Evolutionary conservation across 2,888 invertebrate genomes (phyloP), one percentile per base, ranked within the genome.

Genomic region (Opisthograptis luteolata): DNA sequence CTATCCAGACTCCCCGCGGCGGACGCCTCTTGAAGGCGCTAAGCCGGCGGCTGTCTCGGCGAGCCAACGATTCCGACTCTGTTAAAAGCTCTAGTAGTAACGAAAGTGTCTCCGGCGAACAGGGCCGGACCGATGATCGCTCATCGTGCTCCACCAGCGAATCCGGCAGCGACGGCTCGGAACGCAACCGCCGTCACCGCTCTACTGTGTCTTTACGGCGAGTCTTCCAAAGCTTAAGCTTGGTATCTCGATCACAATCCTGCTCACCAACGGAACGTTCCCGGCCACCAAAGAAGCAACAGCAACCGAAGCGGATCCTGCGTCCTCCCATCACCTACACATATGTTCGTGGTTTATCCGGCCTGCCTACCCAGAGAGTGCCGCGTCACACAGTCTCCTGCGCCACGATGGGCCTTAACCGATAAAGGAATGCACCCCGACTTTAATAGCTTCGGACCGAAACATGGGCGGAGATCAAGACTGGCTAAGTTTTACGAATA

Each of bases 271-370:
- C 80, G 7, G 87, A 89, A 51, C 79, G 86, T 4, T 73, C 83
- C 25, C 77, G 89, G 6, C 82, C 77, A 48, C 82, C 86, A 8
- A 92, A 92, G 70, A 93, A 93, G 64, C 94, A 93, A 68, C 82
- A 87, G 24, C 92, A 93, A 47, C 95, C 95, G 1, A 95, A 95
- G 73, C 92, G 94, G 64, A 96, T 96, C 55, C 89, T 96, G 5
- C 92, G 96, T 25, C 92, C 95, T 39, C 96, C 96, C 0, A 94
- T 96, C 7, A 92, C 94, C 0, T 96, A 96, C 79, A 95, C 95
- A 5, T 96, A 96, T 79, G 94, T 95, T 1, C 94, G 94, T 58
- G 96, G 96, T 32, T 91, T 96, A 58, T 96, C 96, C 5, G 96
- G 96, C 6, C 84, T 96, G 43, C 96, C 96, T 4, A 96, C 96